Evolutionary conservation across 1,140 invertebrate species (phyloP).

Genomic region (Drosophila kikkawai): DNA sequence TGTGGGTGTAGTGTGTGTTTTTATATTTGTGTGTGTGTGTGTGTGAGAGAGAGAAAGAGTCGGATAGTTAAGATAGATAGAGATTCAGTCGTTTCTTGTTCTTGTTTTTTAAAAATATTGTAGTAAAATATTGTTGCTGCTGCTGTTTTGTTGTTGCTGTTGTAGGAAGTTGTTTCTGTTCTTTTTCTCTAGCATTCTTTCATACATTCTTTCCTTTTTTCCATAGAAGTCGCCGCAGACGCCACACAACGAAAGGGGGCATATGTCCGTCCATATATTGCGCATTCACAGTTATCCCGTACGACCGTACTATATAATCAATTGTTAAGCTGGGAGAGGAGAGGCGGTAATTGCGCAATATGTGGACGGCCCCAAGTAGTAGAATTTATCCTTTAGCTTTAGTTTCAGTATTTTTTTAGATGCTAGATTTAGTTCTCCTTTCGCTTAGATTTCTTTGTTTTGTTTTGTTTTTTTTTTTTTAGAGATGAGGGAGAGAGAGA

Average conservation of each 20-base stretch:
- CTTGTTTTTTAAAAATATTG: slow-evolving; percentile 61
- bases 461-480: neutral
- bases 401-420: slow-evolving; percentile 36
- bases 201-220: slow-evolving; percentile 23
- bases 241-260: slow-evolving; percentile 69
- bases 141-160: slow-evolving; percentile 36
- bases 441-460: slow-evolving; percentile 27
- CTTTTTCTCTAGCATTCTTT: slow-evolving; percentile 40
- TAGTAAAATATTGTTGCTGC: slow-evolving; percentile 58
- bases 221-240: slow-evolving; percentile 64
- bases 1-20: slow-evolving; percentile 2
- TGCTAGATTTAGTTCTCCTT: slow-evolving; percentile 38
- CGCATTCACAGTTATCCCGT: neutral
- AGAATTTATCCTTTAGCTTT: slow-evolving; percentile 52
- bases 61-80: slow-evolving; percentile 51
- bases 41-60: slow-evolving; percentile 52
- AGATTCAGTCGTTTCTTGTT: slow-evolving; percentile 74
- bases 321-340: neutral
- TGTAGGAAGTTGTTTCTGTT: slow-evolving; percentile 52
- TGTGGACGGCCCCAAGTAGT: slow-evolving; percentile 45
- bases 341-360: neutral
- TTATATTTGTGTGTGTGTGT: slow-evolving; percentile 23
- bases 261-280: neutral
- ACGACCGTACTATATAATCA: neutral
- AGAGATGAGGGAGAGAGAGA: slow-evolving; percentile 14